Evolutionary conservation across 2,888 invertebrate species (phyloP), one percentile per base, ranked within the genome.

Genomic region (Nymphalis c-album): DNA sequence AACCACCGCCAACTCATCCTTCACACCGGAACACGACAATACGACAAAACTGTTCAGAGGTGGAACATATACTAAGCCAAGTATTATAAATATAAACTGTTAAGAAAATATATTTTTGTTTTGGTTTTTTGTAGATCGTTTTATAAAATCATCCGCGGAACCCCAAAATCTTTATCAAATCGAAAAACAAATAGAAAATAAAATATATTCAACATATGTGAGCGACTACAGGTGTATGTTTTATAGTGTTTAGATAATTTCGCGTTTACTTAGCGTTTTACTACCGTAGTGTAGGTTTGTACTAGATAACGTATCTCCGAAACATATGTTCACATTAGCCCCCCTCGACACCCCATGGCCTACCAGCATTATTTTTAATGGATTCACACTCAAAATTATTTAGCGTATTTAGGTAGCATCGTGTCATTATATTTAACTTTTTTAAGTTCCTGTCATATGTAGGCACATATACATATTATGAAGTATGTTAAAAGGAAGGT

Each of bases 321-420:
- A 74, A 79, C 78, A 78, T 76, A 77, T 78, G 78, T 77, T 75
- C 71, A 71, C 72, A 74, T 74, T 75, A 73, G 71, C 55, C 40
- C 60, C 67, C 72, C 72, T 61, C 62, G 50, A 62, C 64, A 70
- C 20, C 58, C 22, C 65, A n/a, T 60, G 48, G 62, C 51, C 46
- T 55, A 68, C 59, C 67, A 60, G 67, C 60, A 68, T 63, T 62
- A 45, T 22, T 67, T 67, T 26, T 51, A 51, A 51, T 51, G 51
- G 51, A 51, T 51, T 20, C 51, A 13, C 51, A 55, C 22, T 22
- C 22, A 4, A 55, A 55, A 55, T 17, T 31, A 16, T 53, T 53
- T 10, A 13, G 0, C 7, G 31, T 55, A 31, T 17, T 16, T 55
- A 31, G 17, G 26, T 55, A 7, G 31, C 53, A 51, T 47, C n/a